Base-by-base conservation (phyloP, 1,140 invertebrate species). In the Drosophila ercepeae region DNA sequence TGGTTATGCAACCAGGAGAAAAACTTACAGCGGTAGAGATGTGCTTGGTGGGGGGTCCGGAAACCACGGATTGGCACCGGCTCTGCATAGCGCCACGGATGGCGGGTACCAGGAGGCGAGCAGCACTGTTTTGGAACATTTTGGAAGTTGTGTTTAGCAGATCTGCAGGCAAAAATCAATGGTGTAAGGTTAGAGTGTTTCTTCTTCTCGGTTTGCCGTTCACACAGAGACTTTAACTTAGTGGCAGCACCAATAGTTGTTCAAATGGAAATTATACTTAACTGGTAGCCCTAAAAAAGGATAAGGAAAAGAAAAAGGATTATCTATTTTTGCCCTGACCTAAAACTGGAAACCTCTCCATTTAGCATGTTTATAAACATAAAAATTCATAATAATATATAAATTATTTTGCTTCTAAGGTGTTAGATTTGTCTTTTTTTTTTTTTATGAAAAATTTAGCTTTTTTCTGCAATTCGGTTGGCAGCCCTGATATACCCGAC, bases 121-220 rank as follows among this genome's bases (percentile, higher is more conserved):
- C 88, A 74, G 89, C 83, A 45, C 83, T 91, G 67, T 86, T 83
- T 89, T 81, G 83, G 72, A 91, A 89, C 90, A 91, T 91, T 58
- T 79, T 89, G 50, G 44, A 18, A 39, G 58, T 63, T 9, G 16
- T 60, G 42, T 61, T 46, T 41, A 44, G 13, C 16, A 52, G 44
- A 53, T 49, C 3, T 25, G 21, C 45, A 29, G 44, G 19, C 41
- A 8, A 57, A 71, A 79, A 69, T 67, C 44, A 70, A 77, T 69
- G 63, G 27, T 51, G 51, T 68, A 75, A 78, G 73, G 21, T 53
- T 68, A 61, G 21, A 68, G 45, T 61, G 59, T 50, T 61, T 61
- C 58, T 53, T 61, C 58, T 61, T 61, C 4, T 13, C 50, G 9
- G 16, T 54, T 29, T 42, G 25, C 5, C 48, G 46, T 41, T 32